Evolutionary conservation across 2,888 invertebrate genomes (phyloP).

Genomic region (Eupithecia tripunctaria): DNA sequence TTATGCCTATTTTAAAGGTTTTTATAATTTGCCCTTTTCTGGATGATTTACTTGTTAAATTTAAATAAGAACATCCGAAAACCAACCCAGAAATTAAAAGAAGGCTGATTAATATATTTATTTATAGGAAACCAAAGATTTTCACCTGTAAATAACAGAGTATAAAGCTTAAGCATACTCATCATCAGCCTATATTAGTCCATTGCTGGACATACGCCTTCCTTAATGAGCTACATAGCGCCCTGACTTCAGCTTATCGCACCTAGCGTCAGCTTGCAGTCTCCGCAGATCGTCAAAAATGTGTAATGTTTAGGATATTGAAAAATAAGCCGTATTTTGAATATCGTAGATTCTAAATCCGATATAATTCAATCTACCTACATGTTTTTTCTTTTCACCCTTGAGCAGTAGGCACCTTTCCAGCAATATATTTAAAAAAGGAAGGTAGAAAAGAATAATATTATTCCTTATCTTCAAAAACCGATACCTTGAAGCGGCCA

Average conservation of each 20-base stretch:
- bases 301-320: background rate
- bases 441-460: conserved; percentile 4
- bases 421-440: conserved; percentile 8
- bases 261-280: no score
- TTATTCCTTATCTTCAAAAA: conserved; percentile 21
- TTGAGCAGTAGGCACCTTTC: background rate
- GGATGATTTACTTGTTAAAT: background rate
- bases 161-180: no score
- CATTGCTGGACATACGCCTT: no score
- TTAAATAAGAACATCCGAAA: background rate
- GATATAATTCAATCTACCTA: background rate
- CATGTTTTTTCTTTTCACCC: background rate
- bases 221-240: no score
- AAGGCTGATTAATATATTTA: background rate
- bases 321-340: background rate
- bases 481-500: conserved; percentile 16
- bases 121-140: background rate
- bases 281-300: no score
- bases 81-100: background rate
- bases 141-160: no score
- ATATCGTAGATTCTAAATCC: background rate
- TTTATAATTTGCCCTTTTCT: no score
- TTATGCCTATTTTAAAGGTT: no score
- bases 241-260: no score
- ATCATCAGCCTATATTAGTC: no score